Evolutionary conservation across 2,797 vertebrate species (phyloP).

Genomic region (Enteromius argenteus): DNA sequence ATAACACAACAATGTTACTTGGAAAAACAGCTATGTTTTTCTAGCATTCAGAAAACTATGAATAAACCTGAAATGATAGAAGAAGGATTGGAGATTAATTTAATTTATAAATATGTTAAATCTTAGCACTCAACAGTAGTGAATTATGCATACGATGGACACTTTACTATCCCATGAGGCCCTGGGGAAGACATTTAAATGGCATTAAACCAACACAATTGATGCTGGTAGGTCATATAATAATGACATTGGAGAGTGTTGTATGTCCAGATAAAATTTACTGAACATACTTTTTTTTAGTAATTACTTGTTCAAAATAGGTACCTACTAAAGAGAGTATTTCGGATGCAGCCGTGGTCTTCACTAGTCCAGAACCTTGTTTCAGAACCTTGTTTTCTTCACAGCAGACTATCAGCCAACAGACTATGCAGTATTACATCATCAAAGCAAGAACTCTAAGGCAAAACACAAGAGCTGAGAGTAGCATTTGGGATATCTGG

Average conservation of each 20-base stretch:
- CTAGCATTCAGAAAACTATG: too few relatives aligned
- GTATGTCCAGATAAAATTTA: not conserved
- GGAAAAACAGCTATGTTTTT: too few relatives aligned
- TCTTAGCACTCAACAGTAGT: too few relatives aligned
- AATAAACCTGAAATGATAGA: too few relatives aligned
- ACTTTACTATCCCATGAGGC: not conserved
- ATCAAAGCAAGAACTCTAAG: not conserved
- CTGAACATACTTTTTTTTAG: not conserved
- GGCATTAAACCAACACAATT: not conserved
- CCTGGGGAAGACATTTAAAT: not conserved
- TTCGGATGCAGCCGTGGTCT: not conserved
- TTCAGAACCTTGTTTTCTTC: not conserved
- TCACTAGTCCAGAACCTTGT: not conserved
- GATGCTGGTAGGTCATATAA: not conserved
- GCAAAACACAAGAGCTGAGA: not conserved
- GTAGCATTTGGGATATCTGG: not conserved
- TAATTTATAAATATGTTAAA: too few relatives aligned
- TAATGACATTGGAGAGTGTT: not conserved
- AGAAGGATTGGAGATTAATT: too few relatives aligned
- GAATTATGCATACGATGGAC: not conserved
- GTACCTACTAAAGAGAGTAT: not conserved
- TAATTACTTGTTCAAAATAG: not conserved
- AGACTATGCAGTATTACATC: not conserved
- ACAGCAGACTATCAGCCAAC: not conserved
- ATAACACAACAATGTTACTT: too few relatives aligned